phyloP scores from a whole-genome alignment of 2,888 invertebrate species.

The Anagyrus pseudococci region DNA sequence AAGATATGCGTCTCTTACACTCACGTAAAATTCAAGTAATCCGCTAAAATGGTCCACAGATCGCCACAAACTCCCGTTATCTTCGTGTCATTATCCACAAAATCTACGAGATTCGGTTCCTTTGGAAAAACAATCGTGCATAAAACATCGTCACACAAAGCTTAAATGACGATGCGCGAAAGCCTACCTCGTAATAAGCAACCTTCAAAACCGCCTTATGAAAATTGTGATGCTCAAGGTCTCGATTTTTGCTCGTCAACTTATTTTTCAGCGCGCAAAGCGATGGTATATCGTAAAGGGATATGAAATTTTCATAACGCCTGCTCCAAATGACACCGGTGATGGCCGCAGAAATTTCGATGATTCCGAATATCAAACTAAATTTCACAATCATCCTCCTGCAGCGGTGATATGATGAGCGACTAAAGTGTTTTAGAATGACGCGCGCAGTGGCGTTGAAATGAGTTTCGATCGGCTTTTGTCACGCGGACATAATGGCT shows the following conservation, averaged over 20 bases:
- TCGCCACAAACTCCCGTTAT: slow-evolving; percentile 34
- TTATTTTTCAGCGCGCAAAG: background rate
- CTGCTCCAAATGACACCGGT: slow-evolving; percentile 17
- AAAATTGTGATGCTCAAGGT: slow-evolving; percentile 19
- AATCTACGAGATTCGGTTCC: slow-evolving; percentile 35
- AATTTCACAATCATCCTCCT: no score
- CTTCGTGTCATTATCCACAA: slow-evolving; percentile 29
- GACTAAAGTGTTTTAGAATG: no score
- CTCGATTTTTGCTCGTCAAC: background rate
- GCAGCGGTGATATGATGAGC: no score
- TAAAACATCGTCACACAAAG: background rate
- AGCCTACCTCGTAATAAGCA: slow-evolving; percentile 17
- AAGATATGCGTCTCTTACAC: background rate
- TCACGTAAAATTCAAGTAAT: slow-evolving; percentile 38
- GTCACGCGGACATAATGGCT: no score
- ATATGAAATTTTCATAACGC: slow-evolving; percentile 1
- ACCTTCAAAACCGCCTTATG: slow-evolving; percentile 2
- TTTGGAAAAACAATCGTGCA: background rate
- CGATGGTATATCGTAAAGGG: background rate
- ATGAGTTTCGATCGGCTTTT: no score
- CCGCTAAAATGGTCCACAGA: slow-evolving; percentile 34
- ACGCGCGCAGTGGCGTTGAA: no score
- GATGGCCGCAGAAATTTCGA: background rate
- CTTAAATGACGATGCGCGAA: no score
- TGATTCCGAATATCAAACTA: no score